Percentiles rank a stretch among this genome's conserved stretches.
Evolutionary conservation across 2,113 vertebrate species (phyloP).

Genomic region (Oriolus oriolus): DNA sequence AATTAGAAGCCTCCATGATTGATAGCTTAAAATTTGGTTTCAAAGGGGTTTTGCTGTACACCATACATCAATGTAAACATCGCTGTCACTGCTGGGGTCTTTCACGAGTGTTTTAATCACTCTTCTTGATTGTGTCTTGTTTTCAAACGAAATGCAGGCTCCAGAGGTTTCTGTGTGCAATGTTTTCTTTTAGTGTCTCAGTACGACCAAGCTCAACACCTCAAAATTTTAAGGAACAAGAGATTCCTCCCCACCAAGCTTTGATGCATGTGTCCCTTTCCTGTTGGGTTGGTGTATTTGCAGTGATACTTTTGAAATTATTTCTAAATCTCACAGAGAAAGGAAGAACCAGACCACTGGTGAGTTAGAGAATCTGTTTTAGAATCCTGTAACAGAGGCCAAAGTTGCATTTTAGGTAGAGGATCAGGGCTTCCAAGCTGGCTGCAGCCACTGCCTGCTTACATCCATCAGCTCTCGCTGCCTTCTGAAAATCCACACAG

Average conservation of each 20-base stretch:
- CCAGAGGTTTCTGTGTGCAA: accelerated
- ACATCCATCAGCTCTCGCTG: neutral
- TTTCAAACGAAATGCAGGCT: neutral
- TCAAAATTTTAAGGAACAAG: neutral
- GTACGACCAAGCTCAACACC: neutral
- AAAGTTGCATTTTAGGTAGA: neutral
- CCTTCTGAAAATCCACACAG: neutral
- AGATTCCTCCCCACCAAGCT: neutral
- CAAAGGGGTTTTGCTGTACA: neutral
- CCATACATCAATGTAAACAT: neutral
- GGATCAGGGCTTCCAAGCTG: neutral
- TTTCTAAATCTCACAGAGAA: neutral
- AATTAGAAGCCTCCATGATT: neutral
- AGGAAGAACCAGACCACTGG: neutral
- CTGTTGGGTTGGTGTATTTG: neutral
- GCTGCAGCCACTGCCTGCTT: neutral
- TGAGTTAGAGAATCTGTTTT: neutral
- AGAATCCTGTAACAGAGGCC: neutral
- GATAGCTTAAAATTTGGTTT: neutral
- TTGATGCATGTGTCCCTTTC: neutral
- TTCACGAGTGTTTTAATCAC: neutral
- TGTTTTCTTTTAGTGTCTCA: neutral
- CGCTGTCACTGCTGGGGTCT: neutral
- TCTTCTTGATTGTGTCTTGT: neutral
- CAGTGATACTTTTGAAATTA: neutral